These are phyloP conservation scores for Xiphydria camelus DNA, from an alignment of 2,888 invertebrate genomes.

Conservation along the genomic window DNA sequence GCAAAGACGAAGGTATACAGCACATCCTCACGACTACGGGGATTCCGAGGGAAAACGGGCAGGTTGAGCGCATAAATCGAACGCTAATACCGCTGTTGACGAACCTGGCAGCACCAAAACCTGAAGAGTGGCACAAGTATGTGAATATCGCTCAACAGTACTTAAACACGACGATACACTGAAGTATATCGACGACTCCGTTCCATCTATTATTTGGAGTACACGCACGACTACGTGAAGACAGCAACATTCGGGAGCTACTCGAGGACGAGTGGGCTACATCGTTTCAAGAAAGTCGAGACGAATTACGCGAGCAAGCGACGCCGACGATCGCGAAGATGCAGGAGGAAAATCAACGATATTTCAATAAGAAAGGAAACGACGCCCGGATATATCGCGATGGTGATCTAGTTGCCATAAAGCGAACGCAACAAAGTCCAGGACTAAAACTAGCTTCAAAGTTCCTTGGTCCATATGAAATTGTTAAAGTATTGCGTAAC, in stretches of 20 bases:
- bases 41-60: constrained; percentile 36
- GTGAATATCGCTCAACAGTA: too few species aligned
- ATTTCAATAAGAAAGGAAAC: constrained; percentile 36
- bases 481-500: constrained; percentile 20
- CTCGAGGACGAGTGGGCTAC: constrained; percentile 8
- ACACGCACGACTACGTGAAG: too few species aligned
- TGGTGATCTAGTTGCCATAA: constrained; percentile 24
- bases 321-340: constrained; percentile 20
- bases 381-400: constrained; percentile 17
- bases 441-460: constrained; percentile 28
- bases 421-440: too few species aligned
- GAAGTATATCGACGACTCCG: constrained; percentile 31
- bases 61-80: constrained; percentile 28
- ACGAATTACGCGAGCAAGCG: constrained; percentile 11
- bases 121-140: too few species aligned
- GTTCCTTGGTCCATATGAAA: constrained; percentile 26
- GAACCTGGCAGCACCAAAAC: too few species aligned
- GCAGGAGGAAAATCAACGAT: constrained; percentile 29
- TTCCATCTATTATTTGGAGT: too few species aligned
- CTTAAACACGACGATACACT: too few species aligned
- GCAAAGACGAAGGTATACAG: constrained; percentile 20
- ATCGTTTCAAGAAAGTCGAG: too few species aligned
- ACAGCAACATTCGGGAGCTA: constrained; percentile 6
- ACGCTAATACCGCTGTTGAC: constrained; percentile 37
- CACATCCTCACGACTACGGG: constrained; percentile 31